These are phyloP conservation scores for Craseonycteris thonglongyai DNA, from an alignment of 2,113 vertebrate species.

Conservation along the genomic window DNA sequence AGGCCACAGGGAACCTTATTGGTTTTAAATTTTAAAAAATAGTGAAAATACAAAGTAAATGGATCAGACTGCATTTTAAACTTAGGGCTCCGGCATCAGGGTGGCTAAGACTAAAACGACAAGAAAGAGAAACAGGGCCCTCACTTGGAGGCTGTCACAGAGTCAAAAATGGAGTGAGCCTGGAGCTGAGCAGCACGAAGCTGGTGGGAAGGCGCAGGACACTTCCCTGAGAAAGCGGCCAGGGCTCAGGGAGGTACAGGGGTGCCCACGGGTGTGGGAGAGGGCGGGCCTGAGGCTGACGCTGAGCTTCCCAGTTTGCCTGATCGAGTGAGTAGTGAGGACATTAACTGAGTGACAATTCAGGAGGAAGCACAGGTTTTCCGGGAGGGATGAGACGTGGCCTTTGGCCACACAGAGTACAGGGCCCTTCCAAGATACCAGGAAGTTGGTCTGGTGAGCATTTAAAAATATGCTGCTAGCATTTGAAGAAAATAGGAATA, in stretches of 20 bases:
- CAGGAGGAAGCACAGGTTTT: not conserved
- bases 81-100: not conserved
- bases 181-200: not conserved
- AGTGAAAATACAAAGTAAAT: too few species aligned
- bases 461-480: not conserved
- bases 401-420: not conserved
- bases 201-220: not conserved
- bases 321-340: not conserved
- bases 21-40: not conserved
- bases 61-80: not conserved
- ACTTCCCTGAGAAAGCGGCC: not conserved
- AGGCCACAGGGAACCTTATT: not conserved
- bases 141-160: not conserved
- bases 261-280: fast-evolving
- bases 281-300: not conserved
- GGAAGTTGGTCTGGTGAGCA: fast-evolving
- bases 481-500: not conserved
- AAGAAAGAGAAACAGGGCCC: not conserved
- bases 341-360: not conserved
- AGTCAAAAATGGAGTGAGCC: not conserved
- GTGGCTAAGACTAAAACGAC: not conserved
- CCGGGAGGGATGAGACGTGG: not conserved
- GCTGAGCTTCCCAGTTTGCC: not conserved
- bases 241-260: not conserved
- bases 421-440: not conserved